phyloP scores from a whole-genome alignment of 2,797 vertebrate species.

The Gallinago stenura region DNA sequence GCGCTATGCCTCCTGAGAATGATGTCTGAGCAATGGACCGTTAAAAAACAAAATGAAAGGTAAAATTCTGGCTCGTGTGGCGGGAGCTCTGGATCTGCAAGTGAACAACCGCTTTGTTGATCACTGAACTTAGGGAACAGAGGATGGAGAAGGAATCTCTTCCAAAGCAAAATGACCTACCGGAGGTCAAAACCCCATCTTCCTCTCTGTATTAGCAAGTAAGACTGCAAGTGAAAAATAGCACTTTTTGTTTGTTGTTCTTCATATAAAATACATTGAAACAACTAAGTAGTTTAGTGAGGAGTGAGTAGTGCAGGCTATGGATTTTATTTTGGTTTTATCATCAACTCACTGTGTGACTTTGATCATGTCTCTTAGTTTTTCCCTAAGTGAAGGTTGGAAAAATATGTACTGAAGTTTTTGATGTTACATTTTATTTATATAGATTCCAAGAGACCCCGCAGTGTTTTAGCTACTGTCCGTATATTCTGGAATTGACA shows the following conservation, averaged over 20 bases:
- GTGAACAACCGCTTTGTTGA: neutral
- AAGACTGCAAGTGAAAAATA: neutral
- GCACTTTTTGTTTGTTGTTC: neutral
- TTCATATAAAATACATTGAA: conserved; percentile 12
- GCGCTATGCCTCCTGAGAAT: conserved; percentile 13
- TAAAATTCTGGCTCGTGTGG: conserved; percentile 29
- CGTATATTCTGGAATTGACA: neutral
- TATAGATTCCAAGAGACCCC: neutral
- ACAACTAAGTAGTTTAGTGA: neutral
- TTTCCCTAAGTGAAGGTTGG: neutral
- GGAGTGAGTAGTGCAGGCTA: neutral
- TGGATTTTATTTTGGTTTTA: conserved; percentile 26
- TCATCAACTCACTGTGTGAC: neutral
- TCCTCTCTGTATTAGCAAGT: neutral
- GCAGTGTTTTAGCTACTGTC: neutral
- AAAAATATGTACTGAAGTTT: neutral
- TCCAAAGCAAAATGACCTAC: neutral
- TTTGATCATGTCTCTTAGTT: conserved; percentile 31
- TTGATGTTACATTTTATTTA: conserved; percentile 20
- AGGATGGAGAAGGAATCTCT: conserved; percentile 1
- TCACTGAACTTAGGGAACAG: neutral
- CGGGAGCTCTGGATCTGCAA: neutral
- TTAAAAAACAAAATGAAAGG: conserved; percentile 47
- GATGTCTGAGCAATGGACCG: conserved; percentile 11
- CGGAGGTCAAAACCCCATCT: neutral